Base-by-base conservation (phyloP, 2,797 vertebrate species). In the Poecilia wingei region DNA sequence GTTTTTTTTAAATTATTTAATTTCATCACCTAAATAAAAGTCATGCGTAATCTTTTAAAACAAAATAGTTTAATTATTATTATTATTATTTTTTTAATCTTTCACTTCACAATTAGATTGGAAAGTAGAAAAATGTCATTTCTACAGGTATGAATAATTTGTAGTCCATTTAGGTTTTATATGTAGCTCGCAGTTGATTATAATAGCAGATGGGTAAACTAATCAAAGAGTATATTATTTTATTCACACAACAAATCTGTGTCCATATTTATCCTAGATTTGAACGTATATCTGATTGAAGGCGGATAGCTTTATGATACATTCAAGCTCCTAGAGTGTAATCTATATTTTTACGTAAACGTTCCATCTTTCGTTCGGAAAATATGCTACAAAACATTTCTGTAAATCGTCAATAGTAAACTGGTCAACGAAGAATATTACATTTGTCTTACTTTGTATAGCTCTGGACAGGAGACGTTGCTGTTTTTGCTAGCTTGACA, bases 401-500 rank as follows among this genome's bases (percentile, higher is more conserved):
- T 39, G 18, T 66, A 66, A 39, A 10, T 66, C 33, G 1, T 9
- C 28, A 2, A 9, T 28, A 47, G 43, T 46, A 1, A 28, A 6
- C 14, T 28, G 13, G 31, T 49, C 16, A 22, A 18, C 7, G 5
- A 72, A 14, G 14, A 3, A 47, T 0, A n/a, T 31, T 25, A 6
- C 1, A 20, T 82, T 71, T 75, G 68, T 36, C 0, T 31, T 61
- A 74, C 76, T 72, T 16, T n/a, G 0, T 1, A 3, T 3, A 6
- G 3, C 25, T 10, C 20, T 75, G 0, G 13, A 22, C 25, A 14
- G 25, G 28, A 0, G 6, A 1, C 61, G 20, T 12, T 31, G 0
- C 76, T 3, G 1, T 1, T 69, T 13, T 0, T 43, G 68, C n/a
- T 0, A 71, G 18, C 91, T 93, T 90, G 85, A 90, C 88, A 41